Evolutionary conservation across 2,797 vertebrate genomes (phyloP).

Genomic region (Sebastes vulpes): DNA sequence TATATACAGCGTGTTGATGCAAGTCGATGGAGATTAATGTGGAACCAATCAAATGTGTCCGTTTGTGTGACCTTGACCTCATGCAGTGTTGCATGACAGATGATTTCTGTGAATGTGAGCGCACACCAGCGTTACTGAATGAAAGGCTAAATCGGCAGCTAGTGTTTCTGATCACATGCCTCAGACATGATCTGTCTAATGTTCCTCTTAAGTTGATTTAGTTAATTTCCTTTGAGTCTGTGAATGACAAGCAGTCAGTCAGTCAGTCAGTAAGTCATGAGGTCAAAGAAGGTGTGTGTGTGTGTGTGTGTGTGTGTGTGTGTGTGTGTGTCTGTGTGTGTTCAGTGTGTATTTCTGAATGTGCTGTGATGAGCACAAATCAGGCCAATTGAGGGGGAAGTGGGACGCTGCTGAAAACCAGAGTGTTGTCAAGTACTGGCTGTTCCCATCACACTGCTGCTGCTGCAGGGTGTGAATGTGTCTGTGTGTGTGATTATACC

Average conservation of each 20-base stretch:
- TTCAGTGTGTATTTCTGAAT: neutral
- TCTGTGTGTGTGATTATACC: neutral
- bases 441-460: constrained; percentile 15
- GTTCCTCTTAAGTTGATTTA: constrained; percentile 11
- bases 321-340: neutral
- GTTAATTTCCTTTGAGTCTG: neutral
- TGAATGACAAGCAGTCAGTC: neutral
- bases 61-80: constrained; percentile 24
- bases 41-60: constrained; percentile 38
- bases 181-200: constrained; percentile 8
- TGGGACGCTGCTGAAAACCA: constrained; percentile 10
- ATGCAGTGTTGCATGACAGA: constrained; percentile 23
- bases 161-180: constrained; percentile 56
- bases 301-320: neutral
- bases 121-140: constrained; percentile 20
- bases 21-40: constrained; percentile 40
- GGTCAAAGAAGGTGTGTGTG: constrained; percentile 11
- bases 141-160: constrained; percentile 35
- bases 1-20: constrained; percentile 17
- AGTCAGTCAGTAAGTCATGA: constrained; percentile 38
- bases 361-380: constrained; percentile 8
- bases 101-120: constrained; percentile 42
- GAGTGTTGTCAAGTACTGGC: constrained; percentile 7
- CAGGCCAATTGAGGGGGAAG: constrained; percentile 30
- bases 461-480: neutral